A percentile compares a stretch with the other conserved stretches of the same genome.
Conservation (phyloP, 2,113 vertebrate species). For the Callaeas wilsoni region DNA sequence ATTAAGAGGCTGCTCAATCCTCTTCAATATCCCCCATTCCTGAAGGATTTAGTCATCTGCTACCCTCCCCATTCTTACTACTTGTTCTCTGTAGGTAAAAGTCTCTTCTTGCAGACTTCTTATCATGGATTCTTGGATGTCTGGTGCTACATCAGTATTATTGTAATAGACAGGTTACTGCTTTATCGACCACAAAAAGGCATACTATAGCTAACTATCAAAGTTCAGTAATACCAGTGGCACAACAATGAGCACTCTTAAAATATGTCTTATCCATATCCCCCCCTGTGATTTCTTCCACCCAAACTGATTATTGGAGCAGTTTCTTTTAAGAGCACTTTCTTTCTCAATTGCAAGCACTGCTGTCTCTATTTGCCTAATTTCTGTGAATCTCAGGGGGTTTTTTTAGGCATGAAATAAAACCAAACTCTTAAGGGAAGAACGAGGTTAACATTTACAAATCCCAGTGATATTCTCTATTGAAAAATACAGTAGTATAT, state of each 20-base stretch:
- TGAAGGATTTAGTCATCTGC: background rate
- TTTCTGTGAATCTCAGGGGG: background rate
- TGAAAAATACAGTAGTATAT: background rate
- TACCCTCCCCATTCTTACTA: background rate
- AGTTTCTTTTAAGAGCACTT: background rate
- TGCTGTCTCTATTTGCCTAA: background rate
- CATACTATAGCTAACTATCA: background rate
- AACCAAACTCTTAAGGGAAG: background rate
- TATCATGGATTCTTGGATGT: background rate
- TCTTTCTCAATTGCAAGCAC: background rate
- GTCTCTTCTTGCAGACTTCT: background rate
- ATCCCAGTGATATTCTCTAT: conserved; percentile 4
- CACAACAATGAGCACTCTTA: background rate
- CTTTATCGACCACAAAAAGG: background rate
- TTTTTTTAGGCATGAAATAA: background rate
- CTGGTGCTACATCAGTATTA: background rate
- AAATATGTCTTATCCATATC: background rate
- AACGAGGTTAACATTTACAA: conserved; percentile 23
- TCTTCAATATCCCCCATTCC: background rate
- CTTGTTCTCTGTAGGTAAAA: background rate
- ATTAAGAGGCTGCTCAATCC: background rate
- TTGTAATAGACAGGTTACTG: background rate
- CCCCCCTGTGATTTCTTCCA: background rate
- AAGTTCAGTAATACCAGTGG: background rate
- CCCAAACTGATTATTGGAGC: background rate